Evolutionary conservation across 2,888 invertebrate species (phyloP), one percentile per base, ranked within the genome.

Genomic region (Calameuta filiformis): DNA sequence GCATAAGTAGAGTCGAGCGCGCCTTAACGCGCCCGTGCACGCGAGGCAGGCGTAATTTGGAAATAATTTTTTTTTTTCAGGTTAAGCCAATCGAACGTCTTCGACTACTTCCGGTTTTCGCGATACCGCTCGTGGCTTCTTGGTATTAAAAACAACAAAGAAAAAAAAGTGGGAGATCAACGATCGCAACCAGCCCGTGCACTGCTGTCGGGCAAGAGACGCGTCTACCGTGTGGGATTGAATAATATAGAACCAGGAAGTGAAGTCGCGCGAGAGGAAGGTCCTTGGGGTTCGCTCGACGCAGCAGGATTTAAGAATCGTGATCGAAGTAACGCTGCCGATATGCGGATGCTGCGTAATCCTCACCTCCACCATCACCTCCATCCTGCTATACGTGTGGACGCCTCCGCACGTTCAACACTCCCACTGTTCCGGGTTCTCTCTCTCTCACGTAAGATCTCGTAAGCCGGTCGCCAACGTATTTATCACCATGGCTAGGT

Each of bases 281-380:
- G 84, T 85, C 87, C 86, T 87, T 86, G 87, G 81, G 78, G 82
- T 78, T 81, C 79, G 76, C 79, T 78, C 78, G 56, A 68, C 76
- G 40, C 75, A 73, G 73, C 77, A 82, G 79, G 83, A 85, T 83
- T 85, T 78, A 84, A 85, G 85, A 88, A 87, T 85, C 84, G 87
- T 86, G 83, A 82, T 81, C 80, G 56, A 56, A 56, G 73, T 78
- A 77, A 78, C 77, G 56, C 23, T 23, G 74, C 76, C 77, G 77
- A 79, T 73, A 68, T 75, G 80, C 77, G 79, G 77, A 73, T 79
- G 81, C 76, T 81, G 82, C 56, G 77, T 78, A 71, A 77, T 79
- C 79, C 77, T 77, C 79, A 74, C 73, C 35, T 71, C 40, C 40
- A 40, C 15, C 34, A 76, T 68, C 69, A 76, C n/a, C n/a, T 74